Base-by-base conservation (phyloP, 2,888 invertebrate genomes). In the Lepetodrilus schrolli region DNA sequence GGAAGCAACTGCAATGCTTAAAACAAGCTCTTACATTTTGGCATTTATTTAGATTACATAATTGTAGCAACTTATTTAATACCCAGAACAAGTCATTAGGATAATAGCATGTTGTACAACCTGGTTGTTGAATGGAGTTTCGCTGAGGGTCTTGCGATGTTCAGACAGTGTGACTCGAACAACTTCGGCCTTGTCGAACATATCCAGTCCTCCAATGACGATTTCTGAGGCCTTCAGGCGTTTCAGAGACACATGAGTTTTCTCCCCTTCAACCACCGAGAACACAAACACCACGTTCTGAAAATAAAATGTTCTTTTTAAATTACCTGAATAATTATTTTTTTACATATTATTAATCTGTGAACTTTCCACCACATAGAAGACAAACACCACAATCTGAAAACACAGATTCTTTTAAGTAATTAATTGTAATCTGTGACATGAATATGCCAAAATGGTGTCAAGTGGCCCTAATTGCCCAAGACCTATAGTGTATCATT, bases 101-200 rank as follows among this genome's bases (percentile, higher is more conserved):
- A n/a, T n/a, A n/a, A n/a, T n/a, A n/a, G n/a, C n/a, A n/a, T n/a
- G n/a, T n/a, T n/a, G n/a, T n/a, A n/a, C n/a, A n/a, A 90, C 90
- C 89, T 90, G 90, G 77, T 91, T 91, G 78, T 90, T 90, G 79
- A 91, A 91, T 5, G 89, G 82, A 8, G 89, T 86, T 77, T 91
- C 91, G 80, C 90, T 89, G 58, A 91, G 81, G 4, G 79, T 68
- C 78, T 91, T 91, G 34, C 90, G 81, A 77, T 91, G 88, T 58
- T 74, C 74, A 2, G 85, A 83, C 50, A 91, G 84, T 37, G 84
- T 84, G 36, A 84, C 78, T 7, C 88, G 79, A 10, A 90, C 87
- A 4, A 91, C 82, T 21, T 87, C 87, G 1, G 88, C 83, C 69
- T 88, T 89, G 72, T 91, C 90, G 66, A 81, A 83, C 77, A 88